Evolutionary conservation across 1,140 invertebrate genomes (phyloP), one percentile per base, ranked within the genome.

Genomic region (Euborellia annulipes): DNA sequence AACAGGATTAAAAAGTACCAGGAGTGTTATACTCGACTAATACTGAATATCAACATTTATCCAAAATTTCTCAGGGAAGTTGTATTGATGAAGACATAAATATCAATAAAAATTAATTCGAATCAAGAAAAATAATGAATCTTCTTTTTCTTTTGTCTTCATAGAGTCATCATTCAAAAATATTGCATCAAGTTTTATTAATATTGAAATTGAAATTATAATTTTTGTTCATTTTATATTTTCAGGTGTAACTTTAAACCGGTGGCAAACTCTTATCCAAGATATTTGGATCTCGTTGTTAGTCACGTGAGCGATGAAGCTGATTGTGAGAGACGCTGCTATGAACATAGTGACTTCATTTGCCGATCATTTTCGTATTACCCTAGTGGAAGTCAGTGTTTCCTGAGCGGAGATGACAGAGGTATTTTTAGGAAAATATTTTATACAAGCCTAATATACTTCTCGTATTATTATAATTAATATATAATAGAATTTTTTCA

Each of bases 281-380:
- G 62, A 2, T 66, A 67, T 44, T 59, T 67, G 40, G 67, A 69
- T 45, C 52, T 59, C 18, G 62, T 68, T 3, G 54, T 67, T 8
- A 50, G 51, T 20, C 53, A 55, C 1, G 58, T 68, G 11, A 54
- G 52, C 3, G 61, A 61, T 3, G 62, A 63, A 40, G 46, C 52
- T 22, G 61, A 61, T 9, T 69, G 67, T 46, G 59, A 66, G 36
- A 50, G 55, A 7, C 49, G 56, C 4, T 69, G 67, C 46, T 59
- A 59, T 36, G 56, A 52, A 20, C 60, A 65, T 46, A 45, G 51
- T 9, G 53, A 60, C 18, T 69, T 69, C 55, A 54, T 61, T 37
- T 69, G 67, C 50, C 56, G 66, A 3, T 64, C 66, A 1, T 65
- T 58, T 43, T 62, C 66, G 8, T 68, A 60, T 53, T 68, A 67